A percentile compares a stretch with the other conserved stretches of the same genome.
Conservation (phyloP, 2,113 vertebrate species). For the Tenrec ecaudatus region DNA sequence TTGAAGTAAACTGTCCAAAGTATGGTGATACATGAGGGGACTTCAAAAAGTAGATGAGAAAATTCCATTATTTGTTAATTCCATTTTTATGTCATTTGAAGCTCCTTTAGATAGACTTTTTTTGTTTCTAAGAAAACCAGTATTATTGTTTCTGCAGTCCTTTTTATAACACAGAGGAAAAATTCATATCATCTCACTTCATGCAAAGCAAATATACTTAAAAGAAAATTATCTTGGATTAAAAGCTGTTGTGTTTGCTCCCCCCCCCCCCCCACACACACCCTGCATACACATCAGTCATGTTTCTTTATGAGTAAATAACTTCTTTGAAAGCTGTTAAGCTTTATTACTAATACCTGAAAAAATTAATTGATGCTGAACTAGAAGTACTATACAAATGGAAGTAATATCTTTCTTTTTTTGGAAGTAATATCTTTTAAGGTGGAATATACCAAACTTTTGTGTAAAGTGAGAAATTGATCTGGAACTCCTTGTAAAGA, state of each 20-base stretch:
- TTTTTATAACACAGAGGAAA: background rate
- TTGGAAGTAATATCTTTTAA: slow-evolving; percentile 25
- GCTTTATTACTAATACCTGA: slow-evolving; percentile 26
- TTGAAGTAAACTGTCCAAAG: background rate
- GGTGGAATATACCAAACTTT: background rate
- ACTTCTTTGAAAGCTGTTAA: slow-evolving; percentile 56
- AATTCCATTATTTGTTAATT: no score
- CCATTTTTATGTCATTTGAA: no score
- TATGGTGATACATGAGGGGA: background rate
- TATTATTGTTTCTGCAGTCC: background rate
- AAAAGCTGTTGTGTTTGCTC: slow-evolving; percentile 5
- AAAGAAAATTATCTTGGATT: background rate
- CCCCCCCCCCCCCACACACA: no score
- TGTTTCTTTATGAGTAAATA: slow-evolving; percentile 6
- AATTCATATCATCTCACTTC: background rate
- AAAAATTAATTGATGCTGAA: slow-evolving; percentile 12
- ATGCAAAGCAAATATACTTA: slow-evolving; percentile 31
- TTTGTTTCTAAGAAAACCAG: background rate
- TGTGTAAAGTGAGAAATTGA: slow-evolving; percentile 30
- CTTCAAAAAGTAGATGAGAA: no score
- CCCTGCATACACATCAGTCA: slow-evolving; percentile 27
- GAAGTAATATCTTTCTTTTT: background rate
- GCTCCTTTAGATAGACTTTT: no score
- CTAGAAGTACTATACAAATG: background rate
- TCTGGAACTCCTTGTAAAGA: background rate